Evolutionary conservation across 2,113 vertebrate genomes (phyloP).

Genomic region (Seriola rivoliana): DNA sequence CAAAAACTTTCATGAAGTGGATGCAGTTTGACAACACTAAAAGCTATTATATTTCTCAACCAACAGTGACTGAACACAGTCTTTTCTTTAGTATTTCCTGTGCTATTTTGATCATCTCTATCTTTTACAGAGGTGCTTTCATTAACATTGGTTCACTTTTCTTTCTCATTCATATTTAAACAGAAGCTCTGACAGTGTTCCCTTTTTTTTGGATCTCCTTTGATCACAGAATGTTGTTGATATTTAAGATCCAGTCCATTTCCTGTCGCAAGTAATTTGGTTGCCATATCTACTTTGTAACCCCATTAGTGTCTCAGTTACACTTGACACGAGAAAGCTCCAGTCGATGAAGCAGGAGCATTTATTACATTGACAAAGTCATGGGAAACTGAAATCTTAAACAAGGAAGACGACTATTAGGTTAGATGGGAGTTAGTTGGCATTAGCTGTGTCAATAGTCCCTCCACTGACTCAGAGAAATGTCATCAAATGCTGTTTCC

Average conservation of each 20-base stretch:
- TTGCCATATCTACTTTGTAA: neutral
- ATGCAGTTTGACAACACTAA: conserved; percentile 3
- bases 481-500: neutral
- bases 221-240: neutral
- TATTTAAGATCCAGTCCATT: neutral
- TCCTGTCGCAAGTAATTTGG: neutral
- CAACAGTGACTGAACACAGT: neutral
- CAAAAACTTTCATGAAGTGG: conserved; percentile 2
- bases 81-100: neutral
- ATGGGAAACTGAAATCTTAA: neutral
- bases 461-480: neutral
- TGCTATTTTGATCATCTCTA: neutral
- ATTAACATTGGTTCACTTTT: neutral
- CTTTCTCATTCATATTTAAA: conserved; percentile 8
- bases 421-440: neutral
- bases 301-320: neutral
- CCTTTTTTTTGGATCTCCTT: conserved; percentile 2
- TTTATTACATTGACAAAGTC: neutral
- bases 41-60: conserved; percentile 7
- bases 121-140: neutral
- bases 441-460: neutral
- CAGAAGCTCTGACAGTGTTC: neutral
- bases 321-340: neutral
- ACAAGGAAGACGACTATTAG: too few species aligned
- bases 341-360: neutral